These are phyloP conservation scores for Petrocephalus microphthalmus DNA, from an alignment of 2,113 vertebrate genomes.

Conservation along the genomic window DNA sequence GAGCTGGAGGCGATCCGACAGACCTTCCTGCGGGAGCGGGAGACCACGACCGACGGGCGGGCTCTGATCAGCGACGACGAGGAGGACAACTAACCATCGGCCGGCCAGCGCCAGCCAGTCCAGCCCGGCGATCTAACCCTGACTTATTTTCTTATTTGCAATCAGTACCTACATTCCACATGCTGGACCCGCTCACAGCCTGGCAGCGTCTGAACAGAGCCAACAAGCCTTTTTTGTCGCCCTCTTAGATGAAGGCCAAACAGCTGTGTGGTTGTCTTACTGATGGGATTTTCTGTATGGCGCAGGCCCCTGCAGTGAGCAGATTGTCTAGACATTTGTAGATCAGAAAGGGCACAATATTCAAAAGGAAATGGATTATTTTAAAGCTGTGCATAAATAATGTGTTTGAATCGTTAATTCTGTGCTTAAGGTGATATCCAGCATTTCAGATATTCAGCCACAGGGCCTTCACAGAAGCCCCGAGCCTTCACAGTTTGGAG, in stretches of 20 bases:
- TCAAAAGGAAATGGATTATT: neutral
- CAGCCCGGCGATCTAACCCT: neutral
- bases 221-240: neutral
- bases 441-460: neutral
- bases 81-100: constrained; percentile 65
- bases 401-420: neutral
- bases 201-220: neutral
- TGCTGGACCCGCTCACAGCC: neutral
- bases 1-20: constrained; percentile 92
- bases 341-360: neutral
- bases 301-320: neutral
- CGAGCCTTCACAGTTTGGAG: neutral
- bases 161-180: neutral
- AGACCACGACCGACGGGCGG: constrained; percentile 71
- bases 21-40: constrained; percentile 85
- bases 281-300: neutral
- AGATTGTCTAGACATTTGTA: neutral
- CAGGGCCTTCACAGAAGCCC: neutral
- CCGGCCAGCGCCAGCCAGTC: neutral
- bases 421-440: neutral
- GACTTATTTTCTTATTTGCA: neutral
- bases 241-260: neutral
- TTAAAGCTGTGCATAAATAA: neutral
- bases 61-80: constrained; percentile 90
- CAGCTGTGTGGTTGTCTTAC: neutral